Conservation (phyloP, 2,888 invertebrate genomes). For the Anagyrus pseudococci region DNA sequence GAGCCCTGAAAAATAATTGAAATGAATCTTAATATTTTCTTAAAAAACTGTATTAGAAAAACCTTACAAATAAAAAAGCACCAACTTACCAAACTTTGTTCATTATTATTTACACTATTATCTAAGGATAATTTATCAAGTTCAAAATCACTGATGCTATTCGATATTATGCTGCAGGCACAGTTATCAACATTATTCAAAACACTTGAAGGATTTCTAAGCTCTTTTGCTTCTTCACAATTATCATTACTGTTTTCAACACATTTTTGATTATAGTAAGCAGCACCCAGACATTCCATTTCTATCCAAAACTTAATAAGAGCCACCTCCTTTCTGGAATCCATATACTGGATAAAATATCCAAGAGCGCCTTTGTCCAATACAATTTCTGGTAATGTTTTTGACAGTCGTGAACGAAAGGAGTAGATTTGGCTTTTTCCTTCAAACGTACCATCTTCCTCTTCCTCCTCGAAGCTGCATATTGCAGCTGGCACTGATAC, state of each 20-base stretch:
- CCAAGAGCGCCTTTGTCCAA: conserved; percentile 80
- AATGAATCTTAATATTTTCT: background rate
- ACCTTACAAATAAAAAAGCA: too few relatives aligned
- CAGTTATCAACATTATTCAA: conserved; percentile 35
- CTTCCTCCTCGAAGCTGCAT: conserved; percentile 56
- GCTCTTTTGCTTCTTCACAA: conserved; percentile 26
- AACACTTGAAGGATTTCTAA: conserved; percentile 29
- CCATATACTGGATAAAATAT: conserved; percentile 87
- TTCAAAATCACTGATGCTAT: conserved; percentile 35
- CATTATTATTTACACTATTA: conserved; percentile 36
- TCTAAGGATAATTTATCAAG: conserved; percentile 34
- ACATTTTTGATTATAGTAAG: conserved; percentile 38
- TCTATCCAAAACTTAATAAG: conserved; percentile 80
- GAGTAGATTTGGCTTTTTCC: conserved; percentile 57
- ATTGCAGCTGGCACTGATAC: conserved; percentile 42
- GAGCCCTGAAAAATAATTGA: conserved; percentile 13
- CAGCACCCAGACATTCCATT: conserved; percentile 69
- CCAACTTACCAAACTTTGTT: conserved; percentile 30
- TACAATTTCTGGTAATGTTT: conserved; percentile 78
- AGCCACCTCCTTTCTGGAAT: conserved; percentile 72
- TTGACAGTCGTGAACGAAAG: conserved; percentile 72
- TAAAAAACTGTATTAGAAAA: background rate
- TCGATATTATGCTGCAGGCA: conserved; percentile 36
- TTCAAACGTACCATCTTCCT: conserved; percentile 49
- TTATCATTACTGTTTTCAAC: conserved; percentile 11